Percentiles rank a stretch among this genome's conserved stretches.
Evolutionary conservation across 1,140 invertebrate genomes (phyloP).

Genomic region (Trinorchestia longiramus): DNA sequence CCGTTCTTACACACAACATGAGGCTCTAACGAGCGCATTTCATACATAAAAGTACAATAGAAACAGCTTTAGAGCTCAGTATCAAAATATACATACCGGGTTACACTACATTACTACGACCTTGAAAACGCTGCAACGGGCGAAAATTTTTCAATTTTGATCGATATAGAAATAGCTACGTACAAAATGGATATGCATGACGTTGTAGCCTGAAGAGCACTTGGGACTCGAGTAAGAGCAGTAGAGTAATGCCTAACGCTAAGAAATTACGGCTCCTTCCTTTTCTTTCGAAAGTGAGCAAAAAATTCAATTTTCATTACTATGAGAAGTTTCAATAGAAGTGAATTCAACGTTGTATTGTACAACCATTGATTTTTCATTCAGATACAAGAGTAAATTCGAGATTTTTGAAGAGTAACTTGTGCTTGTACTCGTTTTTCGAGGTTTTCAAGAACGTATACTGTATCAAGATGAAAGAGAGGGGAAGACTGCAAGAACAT

Average conservation of each 20-base stretch:
- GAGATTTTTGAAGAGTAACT: too few relatives aligned
- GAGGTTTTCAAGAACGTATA: background rate
- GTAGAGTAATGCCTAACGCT: background rate
- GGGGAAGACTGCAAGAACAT: background rate
- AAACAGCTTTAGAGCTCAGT: constrained; percentile 32
- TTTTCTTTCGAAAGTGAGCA: background rate
- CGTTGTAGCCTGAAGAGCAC: constrained; percentile 50
- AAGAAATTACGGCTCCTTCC: background rate
- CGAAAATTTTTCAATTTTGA: constrained; percentile 39
- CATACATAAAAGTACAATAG: background rate
- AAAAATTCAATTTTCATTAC: background rate
- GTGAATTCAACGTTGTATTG: background rate
- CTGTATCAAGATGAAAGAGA: background rate
- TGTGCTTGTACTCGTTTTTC: background rate
- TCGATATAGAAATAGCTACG: constrained; percentile 38
- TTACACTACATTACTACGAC: constrained; percentile 22
- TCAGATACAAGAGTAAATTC: too few relatives aligned
- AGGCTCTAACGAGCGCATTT: background rate
- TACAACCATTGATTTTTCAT: too few relatives aligned
- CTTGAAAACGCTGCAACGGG: background rate
- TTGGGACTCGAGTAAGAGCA: constrained; percentile 20
- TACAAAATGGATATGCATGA: constrained; percentile 49
- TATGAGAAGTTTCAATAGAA: background rate
- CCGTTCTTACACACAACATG: background rate
- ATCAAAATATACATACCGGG: constrained; percentile 44